Evolutionary conservation across 2,888 invertebrate species (phyloP).

Genomic region (Pomacea canaliculata): DNA sequence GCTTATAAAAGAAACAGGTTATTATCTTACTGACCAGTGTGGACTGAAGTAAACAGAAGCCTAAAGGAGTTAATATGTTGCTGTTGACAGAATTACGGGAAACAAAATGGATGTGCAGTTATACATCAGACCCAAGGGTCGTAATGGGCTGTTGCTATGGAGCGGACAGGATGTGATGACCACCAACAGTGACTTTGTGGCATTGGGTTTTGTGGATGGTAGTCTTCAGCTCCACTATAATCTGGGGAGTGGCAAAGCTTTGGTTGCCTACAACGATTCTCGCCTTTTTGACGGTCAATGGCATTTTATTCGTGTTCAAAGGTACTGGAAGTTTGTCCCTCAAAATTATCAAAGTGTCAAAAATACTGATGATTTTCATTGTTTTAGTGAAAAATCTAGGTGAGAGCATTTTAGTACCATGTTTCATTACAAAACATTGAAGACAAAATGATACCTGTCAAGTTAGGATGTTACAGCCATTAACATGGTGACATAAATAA

Average conservation of each 20-base stretch:
- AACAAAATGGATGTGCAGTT: conserved; percentile 90
- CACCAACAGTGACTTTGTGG: conserved; percentile 79
- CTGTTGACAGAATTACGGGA: conserved; percentile 78
- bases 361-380: not conserved
- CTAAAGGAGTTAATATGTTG: too few relatives aligned
- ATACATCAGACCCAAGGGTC: conserved; percentile 81
- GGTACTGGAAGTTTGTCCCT: conserved; percentile 73
- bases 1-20: too few relatives aligned
- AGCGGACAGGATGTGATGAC: conserved; percentile 78
- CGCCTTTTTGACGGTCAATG: conserved; percentile 90
- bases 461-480: too few relatives aligned
- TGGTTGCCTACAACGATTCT: conserved; percentile 86
- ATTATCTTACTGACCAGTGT: too few relatives aligned
- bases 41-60: too few relatives aligned
- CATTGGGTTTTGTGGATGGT: conserved; percentile 86
- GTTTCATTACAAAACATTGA: too few relatives aligned
- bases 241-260: conserved; percentile 87
- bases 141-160: conserved; percentile 86
- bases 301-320: conserved; percentile 82
- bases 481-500: too few relatives aligned
- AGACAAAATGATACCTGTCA: too few relatives aligned
- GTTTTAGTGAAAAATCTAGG: not conserved
- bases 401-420: too few relatives aligned
- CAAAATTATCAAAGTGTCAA: not conserved
- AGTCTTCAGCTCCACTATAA: conserved; percentile 84